These are phyloP conservation scores for Drosophila aldrichi DNA, from an alignment of 2,888 invertebrate species.

Conservation along the genomic window DNA sequence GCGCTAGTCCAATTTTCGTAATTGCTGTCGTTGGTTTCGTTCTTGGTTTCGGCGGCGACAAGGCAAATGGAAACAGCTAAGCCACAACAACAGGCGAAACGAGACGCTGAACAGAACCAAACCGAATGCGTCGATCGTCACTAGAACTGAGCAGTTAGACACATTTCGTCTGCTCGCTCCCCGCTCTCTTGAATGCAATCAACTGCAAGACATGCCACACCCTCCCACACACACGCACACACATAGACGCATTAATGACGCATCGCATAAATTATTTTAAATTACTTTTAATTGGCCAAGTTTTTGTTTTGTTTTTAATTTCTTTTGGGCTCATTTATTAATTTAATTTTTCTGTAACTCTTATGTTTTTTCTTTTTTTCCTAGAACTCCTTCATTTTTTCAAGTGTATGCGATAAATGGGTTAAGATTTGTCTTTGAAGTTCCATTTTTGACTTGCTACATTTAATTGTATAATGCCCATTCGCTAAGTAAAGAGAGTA, in stretches of 20 bases:
- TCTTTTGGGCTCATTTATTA: conserved; percentile 46
- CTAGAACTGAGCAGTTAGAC: conserved; percentile 14
- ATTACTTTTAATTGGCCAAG: conserved; percentile 79
- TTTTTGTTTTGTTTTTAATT: conserved; percentile 26
- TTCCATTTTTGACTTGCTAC: neutral
- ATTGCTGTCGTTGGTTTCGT: conserved; percentile 7
- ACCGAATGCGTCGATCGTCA: conserved; percentile 54
- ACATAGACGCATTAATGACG: conserved; percentile 54
- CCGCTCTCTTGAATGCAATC: neutral
- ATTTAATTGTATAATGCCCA: neutral
- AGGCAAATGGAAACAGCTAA: conserved; percentile 40
- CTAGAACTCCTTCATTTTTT: neutral
- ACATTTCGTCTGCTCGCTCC: neutral
- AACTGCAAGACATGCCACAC: conserved; percentile 48
- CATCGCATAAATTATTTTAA: conserved; percentile 78
- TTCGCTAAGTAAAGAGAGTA: neutral
- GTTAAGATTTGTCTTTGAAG: neutral
- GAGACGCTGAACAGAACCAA: conserved; percentile 12
- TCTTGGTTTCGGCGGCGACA: conserved; percentile 27
- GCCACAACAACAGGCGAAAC: neutral
- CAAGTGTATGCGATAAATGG: neutral
- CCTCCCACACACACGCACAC: conserved; percentile 22
- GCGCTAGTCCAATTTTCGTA: neutral
- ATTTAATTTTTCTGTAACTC: conserved; percentile 40
- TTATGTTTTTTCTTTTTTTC: neutral